Percentiles rank a stretch among this genome's conserved stretches.
Evolutionary conservation across 2,888 invertebrate genomes (phyloP).

Genomic region (Nineta flava): DNA sequence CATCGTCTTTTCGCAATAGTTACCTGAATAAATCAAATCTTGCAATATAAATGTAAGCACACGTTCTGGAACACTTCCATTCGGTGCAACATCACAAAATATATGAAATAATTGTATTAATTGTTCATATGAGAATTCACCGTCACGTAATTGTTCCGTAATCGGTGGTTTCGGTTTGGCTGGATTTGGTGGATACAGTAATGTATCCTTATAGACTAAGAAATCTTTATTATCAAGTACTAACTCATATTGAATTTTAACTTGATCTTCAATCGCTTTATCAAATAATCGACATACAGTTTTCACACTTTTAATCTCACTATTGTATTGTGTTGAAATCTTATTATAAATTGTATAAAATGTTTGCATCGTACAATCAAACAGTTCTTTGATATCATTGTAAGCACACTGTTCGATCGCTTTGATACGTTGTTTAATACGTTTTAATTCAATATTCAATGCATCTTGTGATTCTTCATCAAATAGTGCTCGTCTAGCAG

Average conservation of each 20-base stretch:
- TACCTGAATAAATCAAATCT: constrained; percentile 22
- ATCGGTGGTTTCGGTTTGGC: constrained; percentile 16
- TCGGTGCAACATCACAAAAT: constrained; percentile 25
- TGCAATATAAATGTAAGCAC: constrained; percentile 28
- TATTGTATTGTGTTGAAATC: constrained; percentile 24
- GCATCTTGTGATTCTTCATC: constrained; percentile 42
- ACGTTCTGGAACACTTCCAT: constrained; percentile 24
- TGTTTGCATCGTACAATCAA: constrained; percentile 30
- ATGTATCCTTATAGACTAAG: constrained; percentile 21
- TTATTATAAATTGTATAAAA: constrained; percentile 35
- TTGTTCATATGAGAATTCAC: constrained; percentile 21
- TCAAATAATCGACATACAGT: constrained; percentile 20
- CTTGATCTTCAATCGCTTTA: constrained; percentile 28
- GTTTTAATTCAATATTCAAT: constrained; percentile 36
- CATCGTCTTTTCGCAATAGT: no score
- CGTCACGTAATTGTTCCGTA: constrained; percentile 12
- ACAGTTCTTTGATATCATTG: constrained; percentile 29
- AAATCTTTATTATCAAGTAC: constrained; percentile 27
- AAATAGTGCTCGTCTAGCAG: constrained; percentile 25
- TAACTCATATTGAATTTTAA: constrained; percentile 26
- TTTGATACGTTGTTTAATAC: constrained; percentile 32
- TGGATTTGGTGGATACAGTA: constrained; percentile 19
- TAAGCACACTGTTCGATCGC: constrained; percentile 30
- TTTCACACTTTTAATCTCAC: constrained; percentile 26
- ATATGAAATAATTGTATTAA: constrained; percentile 20